phyloP scores from a whole-genome alignment of 2,797 vertebrate species.

The Pagetopsis macropterus region DNA sequence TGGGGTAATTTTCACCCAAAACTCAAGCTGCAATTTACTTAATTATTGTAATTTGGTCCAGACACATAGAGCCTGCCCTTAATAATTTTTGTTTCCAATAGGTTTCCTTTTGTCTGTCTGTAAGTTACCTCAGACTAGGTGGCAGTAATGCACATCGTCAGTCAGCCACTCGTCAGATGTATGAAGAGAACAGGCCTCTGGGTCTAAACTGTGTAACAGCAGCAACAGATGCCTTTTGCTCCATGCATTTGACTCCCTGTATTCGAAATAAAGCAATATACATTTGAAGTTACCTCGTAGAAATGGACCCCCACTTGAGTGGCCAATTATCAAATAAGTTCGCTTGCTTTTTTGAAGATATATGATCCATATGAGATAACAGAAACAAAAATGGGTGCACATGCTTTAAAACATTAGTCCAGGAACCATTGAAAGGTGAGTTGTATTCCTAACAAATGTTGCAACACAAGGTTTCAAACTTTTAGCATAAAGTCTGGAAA shows the following conservation, averaged over 20 bases:
- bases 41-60: conserved; percentile 4
- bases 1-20: neutral
- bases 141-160: too few relatives aligned
- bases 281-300: neutral
- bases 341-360: neutral
- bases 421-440: neutral
- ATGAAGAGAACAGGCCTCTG: too few relatives aligned
- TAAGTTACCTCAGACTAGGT: too few relatives aligned
- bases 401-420: neutral
- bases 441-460: neutral
- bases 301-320: neutral
- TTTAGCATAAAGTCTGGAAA: neutral
- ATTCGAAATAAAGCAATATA: neutral
- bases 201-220: too few relatives aligned
- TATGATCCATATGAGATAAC: neutral
- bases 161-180: too few relatives aligned
- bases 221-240: neutral
- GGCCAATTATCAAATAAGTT: neutral
- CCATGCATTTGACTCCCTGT: neutral
- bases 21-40: neutral
- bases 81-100: too few relatives aligned
- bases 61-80: too few relatives aligned
- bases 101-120: too few relatives aligned
- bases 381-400: neutral
- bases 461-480: neutral